phyloP scores from a whole-genome alignment of 2,113 vertebrate genomes.

The Ramphastos sulfuratus region DNA sequence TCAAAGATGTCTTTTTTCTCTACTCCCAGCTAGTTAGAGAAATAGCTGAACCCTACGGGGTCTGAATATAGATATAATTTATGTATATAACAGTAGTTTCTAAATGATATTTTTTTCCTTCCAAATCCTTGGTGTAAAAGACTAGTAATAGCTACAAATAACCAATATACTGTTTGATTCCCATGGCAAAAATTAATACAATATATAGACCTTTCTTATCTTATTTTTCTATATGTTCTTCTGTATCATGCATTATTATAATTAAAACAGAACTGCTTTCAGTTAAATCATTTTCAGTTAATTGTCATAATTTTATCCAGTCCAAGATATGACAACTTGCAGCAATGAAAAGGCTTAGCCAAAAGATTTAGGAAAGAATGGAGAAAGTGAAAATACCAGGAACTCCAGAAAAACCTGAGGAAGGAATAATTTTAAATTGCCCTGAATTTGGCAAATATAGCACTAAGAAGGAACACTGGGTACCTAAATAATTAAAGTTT shows the following conservation, averaged over 20 bases:
- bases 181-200: background rate
- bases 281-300: background rate
- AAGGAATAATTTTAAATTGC: slow-evolving; percentile 25
- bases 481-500: slow-evolving; percentile 67
- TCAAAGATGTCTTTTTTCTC: background rate
- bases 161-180: background rate
- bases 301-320: background rate
- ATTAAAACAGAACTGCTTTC: background rate
- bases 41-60: background rate
- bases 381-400: background rate
- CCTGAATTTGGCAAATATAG: slow-evolving; percentile 52
- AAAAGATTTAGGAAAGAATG: background rate
- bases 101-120: background rate
- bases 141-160: background rate
- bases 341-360: background rate
- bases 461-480: slow-evolving; percentile 20
- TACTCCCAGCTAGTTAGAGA: background rate
- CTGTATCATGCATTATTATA: background rate
- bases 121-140: background rate
- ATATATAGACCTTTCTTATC: background rate
- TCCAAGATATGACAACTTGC: background rate
- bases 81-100: background rate
- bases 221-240: background rate
- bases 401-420: background rate
- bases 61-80: background rate